These are phyloP conservation scores for Torymus aiolomorphi DNA, from an alignment of 2,888 invertebrate species.

Conservation along the genomic window DNA sequence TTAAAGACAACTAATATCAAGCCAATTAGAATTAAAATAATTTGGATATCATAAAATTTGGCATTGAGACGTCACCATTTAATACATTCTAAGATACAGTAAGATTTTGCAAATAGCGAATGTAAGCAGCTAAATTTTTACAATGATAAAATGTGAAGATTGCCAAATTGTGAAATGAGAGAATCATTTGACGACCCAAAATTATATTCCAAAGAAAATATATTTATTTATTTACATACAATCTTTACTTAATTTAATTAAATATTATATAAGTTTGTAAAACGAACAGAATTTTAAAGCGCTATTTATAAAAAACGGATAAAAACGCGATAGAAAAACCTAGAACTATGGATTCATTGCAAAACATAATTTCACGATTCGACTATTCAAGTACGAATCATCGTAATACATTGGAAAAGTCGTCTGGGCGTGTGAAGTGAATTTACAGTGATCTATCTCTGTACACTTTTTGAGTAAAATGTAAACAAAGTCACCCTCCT, in stretches of 20 bases:
- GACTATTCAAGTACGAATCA: no score
- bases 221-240: constrained; percentile 52
- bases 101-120: constrained; percentile 33
- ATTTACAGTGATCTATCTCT: constrained; percentile 10
- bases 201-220: constrained; percentile 39
- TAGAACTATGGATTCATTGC: not conserved
- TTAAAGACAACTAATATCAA: no score
- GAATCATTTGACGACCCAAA: constrained; percentile 39
- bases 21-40: no score
- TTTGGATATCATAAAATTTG: constrained; percentile 9
- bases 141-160: constrained; percentile 12
- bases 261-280: constrained; percentile 13
- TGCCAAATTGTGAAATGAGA: constrained; percentile 23
- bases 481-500: constrained; percentile 34
- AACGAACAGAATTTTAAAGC: constrained; percentile 23
- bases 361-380: no score
- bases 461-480: constrained; percentile 9
- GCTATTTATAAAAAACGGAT: constrained; percentile 4
- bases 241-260: constrained; percentile 34
- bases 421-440: constrained; percentile 1
- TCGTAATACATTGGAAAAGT: no score
- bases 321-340: constrained; percentile 18
- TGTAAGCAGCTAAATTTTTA: constrained; percentile 33
- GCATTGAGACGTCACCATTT: constrained; percentile 48
- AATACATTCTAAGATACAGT: constrained; percentile 23